Evolutionary conservation across 2,113 vertebrate species (phyloP), one percentile per base, ranked within the genome.

Genomic region (Mesembrinibis cayennensis): DNA sequence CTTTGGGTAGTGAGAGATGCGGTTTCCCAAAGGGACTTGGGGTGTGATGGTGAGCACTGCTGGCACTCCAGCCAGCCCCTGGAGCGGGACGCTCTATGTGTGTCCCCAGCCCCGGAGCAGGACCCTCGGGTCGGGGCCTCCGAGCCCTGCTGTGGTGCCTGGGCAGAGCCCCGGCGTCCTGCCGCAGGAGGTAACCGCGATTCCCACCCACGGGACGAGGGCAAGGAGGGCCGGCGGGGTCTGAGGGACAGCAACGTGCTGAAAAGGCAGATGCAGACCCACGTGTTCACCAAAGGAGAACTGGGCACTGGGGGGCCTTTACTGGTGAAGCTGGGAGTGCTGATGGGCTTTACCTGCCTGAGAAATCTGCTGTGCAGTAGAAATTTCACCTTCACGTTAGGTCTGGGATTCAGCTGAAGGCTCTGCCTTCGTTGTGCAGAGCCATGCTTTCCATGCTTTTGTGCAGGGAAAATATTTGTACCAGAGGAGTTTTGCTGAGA

Each of bases 271-370:
- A 23, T 71, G 44, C 44, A 36, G 76, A 25, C 13, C 49, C 3
- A 2, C 0, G 4, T 0, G 4, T 21, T 44, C 40, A 10, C 8
- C 2, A 6, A 4, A 22, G 38, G 29, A 47, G 55, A 30, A 10
- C 19, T 10, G 81, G 65, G 56, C 15, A 4, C 25, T 0, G 5
- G 9, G 44, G 47, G 36, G 8, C 65, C 63, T 7, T 15, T 45
- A 5, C 72, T 65, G 65, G 25, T 12, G 49, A 10, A 6, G 27
- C 52, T 40, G 59, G 36, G 44, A 42, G 21, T 47, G 65, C 34
- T 3, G 42, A 2, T 18, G n/a, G 56, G 65, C 79, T 72, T 23
- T 18, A 19, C 53, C 32, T 6, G 42, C 10, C 44, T 15, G 29
- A 29, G 71, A 45, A 40, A 10, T 11, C 18, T 17, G 49, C 72